Evolutionary conservation across 2,797 vertebrate species (phyloP).

Genomic region (Odontamblyopus rebecca): DNA sequence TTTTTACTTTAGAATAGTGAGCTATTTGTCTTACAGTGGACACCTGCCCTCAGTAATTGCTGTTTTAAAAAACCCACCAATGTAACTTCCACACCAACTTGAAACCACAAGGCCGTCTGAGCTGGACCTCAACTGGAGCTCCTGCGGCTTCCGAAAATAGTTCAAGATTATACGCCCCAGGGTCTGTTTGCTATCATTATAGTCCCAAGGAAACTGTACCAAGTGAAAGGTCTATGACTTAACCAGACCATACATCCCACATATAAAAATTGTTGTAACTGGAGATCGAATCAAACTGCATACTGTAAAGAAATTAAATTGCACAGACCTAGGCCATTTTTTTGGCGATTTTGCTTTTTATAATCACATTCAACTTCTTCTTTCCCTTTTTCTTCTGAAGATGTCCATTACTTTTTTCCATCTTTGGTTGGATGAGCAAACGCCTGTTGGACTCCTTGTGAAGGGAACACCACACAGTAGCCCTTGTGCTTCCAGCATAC

Average conservation of each 20-base stretch:
- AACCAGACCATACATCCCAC: conserved; percentile 14
- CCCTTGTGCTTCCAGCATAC: conserved; percentile 39
- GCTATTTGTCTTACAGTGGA: conserved; percentile 28
- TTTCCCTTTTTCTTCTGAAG: conserved; percentile 34
- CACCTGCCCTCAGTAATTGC: conserved; percentile 65
- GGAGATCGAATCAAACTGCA: background rate
- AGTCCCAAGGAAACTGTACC: conserved; percentile 58
- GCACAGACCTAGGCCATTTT: background rate
- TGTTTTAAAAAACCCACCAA: conserved; percentile 30
- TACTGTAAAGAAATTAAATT: conserved; percentile 1
- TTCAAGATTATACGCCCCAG: conserved; percentile 51
- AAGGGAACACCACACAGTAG: conserved; percentile 55
- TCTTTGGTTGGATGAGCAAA: conserved; percentile 55
- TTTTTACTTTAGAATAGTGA: conserved; percentile 13
- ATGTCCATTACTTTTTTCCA: conserved; percentile 41
- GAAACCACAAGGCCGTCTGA: conserved; percentile 56
- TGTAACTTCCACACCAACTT: conserved; percentile 35
- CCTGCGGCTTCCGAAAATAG: conserved; percentile 73
- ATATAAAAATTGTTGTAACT: background rate
- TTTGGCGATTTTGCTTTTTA: background rate
- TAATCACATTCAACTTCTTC: no score
- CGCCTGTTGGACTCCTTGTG: conserved; percentile 41
- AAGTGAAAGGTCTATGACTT: conserved; percentile 45
- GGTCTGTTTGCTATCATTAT: conserved; percentile 54
- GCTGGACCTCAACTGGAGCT: conserved; percentile 60